Evolutionary conservation across 2,797 vertebrate genomes (phyloP).

Genomic region (Poecilia gillii): DNA sequence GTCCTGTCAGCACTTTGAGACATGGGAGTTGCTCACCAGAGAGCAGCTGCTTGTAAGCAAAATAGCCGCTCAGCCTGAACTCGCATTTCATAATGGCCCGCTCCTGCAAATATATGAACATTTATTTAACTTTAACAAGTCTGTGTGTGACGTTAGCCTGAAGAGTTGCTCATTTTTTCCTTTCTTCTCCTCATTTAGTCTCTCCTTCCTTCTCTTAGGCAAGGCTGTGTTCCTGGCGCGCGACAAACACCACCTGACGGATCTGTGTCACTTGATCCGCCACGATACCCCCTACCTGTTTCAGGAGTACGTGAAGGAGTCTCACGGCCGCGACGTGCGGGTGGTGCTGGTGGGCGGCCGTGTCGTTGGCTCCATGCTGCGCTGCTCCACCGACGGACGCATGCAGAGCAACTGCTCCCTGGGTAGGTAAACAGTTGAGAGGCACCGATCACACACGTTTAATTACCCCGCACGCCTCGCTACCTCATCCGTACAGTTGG

Average conservation of each 20-base stretch:
- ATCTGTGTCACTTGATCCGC: conserved; percentile 91
- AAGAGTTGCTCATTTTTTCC: conserved; percentile 11
- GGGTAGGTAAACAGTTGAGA: conserved; percentile 73
- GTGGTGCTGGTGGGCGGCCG: conserved; percentile 91
- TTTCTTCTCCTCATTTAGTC: not conserved
- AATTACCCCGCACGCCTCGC: not conserved
- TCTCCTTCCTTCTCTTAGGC: conserved; percentile 72
- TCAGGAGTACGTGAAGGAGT: conserved; percentile 93
- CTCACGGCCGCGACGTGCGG: conserved; percentile 89
- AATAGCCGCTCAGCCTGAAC: conserved; percentile 24
- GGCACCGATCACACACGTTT: not conserved
- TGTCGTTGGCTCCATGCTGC: conserved; percentile 91
- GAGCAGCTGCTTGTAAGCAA: conserved; percentile 40
- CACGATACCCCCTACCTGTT: conserved; percentile 92
- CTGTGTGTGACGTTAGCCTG: not conserved
- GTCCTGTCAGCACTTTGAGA: conserved; percentile 30
- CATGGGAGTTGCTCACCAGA: conserved; percentile 50
- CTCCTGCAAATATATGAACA: conserved; percentile 2
- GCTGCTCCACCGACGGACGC: conserved; percentile 92
- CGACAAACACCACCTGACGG: conserved; percentile 91
- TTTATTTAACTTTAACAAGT: not conserved
- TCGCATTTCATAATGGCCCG: conserved; percentile 1
- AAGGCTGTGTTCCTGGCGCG: conserved; percentile 92
- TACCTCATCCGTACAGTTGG: not conserved
- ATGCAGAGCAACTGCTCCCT: conserved; percentile 96